These are phyloP conservation scores for Spodoptera littoralis DNA, from an alignment of 2,888 invertebrate genomes.

Conservation along the genomic window DNA sequence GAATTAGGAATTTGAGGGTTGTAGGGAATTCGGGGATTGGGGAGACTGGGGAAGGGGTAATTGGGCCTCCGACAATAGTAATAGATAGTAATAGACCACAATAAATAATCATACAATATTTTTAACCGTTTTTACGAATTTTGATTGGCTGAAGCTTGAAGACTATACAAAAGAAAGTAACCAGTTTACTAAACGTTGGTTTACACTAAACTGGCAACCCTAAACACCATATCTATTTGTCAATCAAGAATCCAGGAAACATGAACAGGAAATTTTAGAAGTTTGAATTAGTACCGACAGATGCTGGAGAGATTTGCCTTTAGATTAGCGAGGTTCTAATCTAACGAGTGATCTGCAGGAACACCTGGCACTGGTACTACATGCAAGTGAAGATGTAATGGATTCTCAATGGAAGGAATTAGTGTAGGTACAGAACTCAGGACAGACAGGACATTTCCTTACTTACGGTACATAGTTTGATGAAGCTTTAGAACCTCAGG, in stretches of 20 bases:
- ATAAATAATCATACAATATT: too few relatives aligned
- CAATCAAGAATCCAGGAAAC: constrained; percentile 49
- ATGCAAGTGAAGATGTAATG: constrained; percentile 45
- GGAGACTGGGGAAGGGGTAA: too few relatives aligned
- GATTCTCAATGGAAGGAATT: constrained; percentile 31
- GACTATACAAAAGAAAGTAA: too few relatives aligned
- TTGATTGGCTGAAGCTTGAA: too few relatives aligned
- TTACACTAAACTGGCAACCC: constrained; percentile 13
- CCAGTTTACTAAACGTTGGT: too few relatives aligned
- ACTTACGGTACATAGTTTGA: constrained; percentile 8
- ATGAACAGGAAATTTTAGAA: constrained; percentile 38
- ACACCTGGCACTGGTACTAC: constrained; percentile 25
- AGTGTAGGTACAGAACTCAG: not conserved
- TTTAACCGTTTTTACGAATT: too few relatives aligned
- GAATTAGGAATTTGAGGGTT: too few relatives aligned
- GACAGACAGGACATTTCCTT: constrained; percentile 32
- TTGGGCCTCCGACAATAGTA: too few relatives aligned
- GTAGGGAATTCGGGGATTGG: too few relatives aligned
- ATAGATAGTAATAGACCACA: too few relatives aligned
- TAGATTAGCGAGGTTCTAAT: constrained; percentile 40
- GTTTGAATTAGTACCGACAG: constrained; percentile 52
- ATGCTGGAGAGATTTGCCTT: constrained; percentile 37
- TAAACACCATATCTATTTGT: constrained; percentile 40
- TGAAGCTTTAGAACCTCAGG: not conserved
- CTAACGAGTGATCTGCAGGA: constrained; percentile 40